These are phyloP conservation scores for Thymelicus acteon DNA, from an alignment of 2,888 invertebrate genomes.

Conservation along the genomic window DNA sequence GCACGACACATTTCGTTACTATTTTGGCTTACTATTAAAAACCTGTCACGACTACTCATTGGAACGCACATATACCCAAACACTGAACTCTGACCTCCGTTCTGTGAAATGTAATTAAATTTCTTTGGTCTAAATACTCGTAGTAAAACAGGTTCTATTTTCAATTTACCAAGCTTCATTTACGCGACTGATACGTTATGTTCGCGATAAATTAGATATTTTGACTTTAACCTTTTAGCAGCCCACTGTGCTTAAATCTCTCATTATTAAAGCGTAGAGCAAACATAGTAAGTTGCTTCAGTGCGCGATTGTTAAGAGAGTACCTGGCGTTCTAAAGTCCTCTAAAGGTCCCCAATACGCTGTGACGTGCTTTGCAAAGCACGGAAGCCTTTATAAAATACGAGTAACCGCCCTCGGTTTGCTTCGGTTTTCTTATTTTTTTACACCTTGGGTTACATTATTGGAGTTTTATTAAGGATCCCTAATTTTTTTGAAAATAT, in stretches of 20 bases:
- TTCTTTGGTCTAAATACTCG: constrained; percentile 64
- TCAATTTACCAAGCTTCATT: constrained; percentile 52
- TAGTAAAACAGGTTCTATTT: constrained; percentile 51
- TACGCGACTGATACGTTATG: constrained; percentile 43
- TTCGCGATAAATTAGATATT: constrained; percentile 34
- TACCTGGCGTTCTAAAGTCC: too few relatives aligned
- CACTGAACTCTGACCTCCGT: constrained; percentile 65
- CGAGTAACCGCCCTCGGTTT: too few relatives aligned
- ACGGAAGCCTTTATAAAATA: neutral
- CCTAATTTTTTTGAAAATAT: too few relatives aligned
- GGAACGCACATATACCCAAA: constrained; percentile 59
- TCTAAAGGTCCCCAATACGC: neutral
- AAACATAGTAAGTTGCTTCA: too few relatives aligned
- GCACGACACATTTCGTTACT: constrained; percentile 21
- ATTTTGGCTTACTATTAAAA: constrained; percentile 56
- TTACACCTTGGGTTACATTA: too few relatives aligned
- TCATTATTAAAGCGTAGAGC: too few relatives aligned
- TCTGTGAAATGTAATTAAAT: constrained; percentile 69
- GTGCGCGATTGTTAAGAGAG: too few relatives aligned
- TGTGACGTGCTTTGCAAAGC: neutral
- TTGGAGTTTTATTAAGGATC: too few relatives aligned
- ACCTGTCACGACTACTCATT: constrained; percentile 57
- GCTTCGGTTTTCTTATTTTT: too few relatives aligned
- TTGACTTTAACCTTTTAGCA: neutral
- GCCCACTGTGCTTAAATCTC: neutral